Base-by-base conservation (phyloP, 2,888 invertebrate species). In the Scaptomyza reducta region DNA sequence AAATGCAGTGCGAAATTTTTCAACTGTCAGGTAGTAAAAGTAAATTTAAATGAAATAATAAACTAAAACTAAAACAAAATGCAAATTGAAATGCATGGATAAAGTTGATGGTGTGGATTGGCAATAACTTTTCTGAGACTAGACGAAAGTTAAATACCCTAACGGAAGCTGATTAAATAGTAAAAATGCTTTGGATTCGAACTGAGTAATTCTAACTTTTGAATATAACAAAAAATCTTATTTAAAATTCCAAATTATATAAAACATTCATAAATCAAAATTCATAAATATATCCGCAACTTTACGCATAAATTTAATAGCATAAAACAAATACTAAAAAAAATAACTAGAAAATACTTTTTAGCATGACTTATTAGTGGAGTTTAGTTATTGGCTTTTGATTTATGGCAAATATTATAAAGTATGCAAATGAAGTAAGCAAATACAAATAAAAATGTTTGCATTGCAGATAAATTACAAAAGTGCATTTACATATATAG, bases 391-490 rank as follows among this genome's bases (percentile, higher is more conserved):
- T 46, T 55, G 40, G 29, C 31, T 64, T 72, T 55, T 69, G 64
- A 64, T 58, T 74, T 74, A 58, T 69, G 64, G 31, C 46, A 57
- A 57, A 57, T 63, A 29, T 44, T 53, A 3, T 2, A 11, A 16
- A 56, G 49, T 59, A 63, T 67, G 68, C 58, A 63, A 73, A 73
- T 60, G 22, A 50, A 40, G 33, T 50, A 18, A 49, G 56, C 46
- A 66, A 70, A 74, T 63, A 66, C 44, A 74, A 66, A 70, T 57
- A 62, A 70, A 62, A 74, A 57, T 59, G 53, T 51, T 63, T 69
- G 47, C 44, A 61, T 45, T 69, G 45, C n/a, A 64, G 44, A 61
- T 73, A 49, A 74, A 56, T 56, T 47, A 59, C 53, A 58, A 74
- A 50, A 58, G 55, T 69, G 60, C 74, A 61, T 51, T 42, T 44